Percentiles rank a stretch among this genome's conserved stretches.
These are phyloP conservation scores for Anagrus nilaparvatae DNA, from an alignment of 1,140 invertebrate species.

Conservation along the genomic window DNA sequence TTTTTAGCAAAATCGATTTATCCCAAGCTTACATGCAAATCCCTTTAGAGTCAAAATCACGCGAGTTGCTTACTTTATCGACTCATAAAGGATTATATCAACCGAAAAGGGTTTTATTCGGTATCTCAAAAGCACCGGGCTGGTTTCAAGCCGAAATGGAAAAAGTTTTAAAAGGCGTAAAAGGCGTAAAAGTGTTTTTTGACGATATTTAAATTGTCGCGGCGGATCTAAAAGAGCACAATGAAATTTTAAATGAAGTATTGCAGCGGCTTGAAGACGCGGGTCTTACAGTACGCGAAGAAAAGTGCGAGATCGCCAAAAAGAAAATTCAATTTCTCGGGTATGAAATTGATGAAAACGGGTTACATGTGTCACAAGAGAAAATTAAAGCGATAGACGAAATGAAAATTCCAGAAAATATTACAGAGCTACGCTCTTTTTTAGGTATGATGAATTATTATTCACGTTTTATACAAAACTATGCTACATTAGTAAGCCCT, in stretches of 20 bases:
- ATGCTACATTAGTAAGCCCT: too few species aligned
- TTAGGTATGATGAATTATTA: constrained; percentile 11
- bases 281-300: too few species aligned
- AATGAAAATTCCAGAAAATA: constrained; percentile 19
- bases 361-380: constrained; percentile 18
- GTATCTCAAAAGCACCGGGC: constrained; percentile 27
- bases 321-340: too few species aligned
- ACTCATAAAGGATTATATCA: constrained; percentile 25
- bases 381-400: constrained; percentile 19
- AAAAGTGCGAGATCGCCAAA: constrained; percentile 22
- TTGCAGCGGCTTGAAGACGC: too few species aligned
- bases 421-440: constrained; percentile 12
- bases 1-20: constrained; percentile 11
- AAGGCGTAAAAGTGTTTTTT: too few species aligned
- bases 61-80: constrained; percentile 9
- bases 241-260: too few species aligned
- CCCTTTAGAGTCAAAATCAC: constrained; percentile 5
- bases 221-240: too few species aligned
- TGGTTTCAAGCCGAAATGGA: constrained; percentile 38
- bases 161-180: constrained; percentile 23
- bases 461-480: too few species aligned
- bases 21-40: constrained; percentile 15
- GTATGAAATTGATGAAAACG: constrained; percentile 22
- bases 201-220: too few species aligned
- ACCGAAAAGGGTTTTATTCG: constrained; percentile 25